Evolutionary conservation across 2,888 invertebrate species (phyloP).

Genomic region (Drosophila cognata): DNA sequence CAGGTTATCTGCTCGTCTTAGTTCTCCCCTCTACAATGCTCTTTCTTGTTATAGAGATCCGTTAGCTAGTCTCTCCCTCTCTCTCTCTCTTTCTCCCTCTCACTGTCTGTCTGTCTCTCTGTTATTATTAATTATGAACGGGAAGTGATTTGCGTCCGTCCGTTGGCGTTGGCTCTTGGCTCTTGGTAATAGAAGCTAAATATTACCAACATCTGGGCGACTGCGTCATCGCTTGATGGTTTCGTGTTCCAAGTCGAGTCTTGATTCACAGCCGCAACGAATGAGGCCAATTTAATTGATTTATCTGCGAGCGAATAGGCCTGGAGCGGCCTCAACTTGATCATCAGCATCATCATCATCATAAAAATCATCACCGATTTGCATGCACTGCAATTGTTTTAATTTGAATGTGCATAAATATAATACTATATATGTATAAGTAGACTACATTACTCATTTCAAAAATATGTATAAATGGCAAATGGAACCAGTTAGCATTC

Average conservation of each 20-base stretch:
- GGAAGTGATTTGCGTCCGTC: constrained; percentile 36
- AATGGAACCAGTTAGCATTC: not conserved
- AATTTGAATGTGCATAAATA: constrained; percentile 12
- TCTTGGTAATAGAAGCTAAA: constrained; percentile 37
- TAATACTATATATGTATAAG: not conserved
- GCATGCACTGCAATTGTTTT: constrained; percentile 21
- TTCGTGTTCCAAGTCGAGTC: constrained; percentile 15
- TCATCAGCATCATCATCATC: not conserved
- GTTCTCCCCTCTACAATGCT: not conserved
- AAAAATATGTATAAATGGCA: not conserved
- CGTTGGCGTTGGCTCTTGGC: constrained; percentile 28
- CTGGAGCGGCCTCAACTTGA: constrained; percentile 16
- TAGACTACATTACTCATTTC: not conserved
- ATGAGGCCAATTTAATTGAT: constrained; percentile 58
- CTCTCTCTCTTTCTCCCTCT: not conserved
- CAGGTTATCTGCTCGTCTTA: not conserved
- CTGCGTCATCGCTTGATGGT: constrained; percentile 43
- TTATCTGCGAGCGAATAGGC: constrained; percentile 29
- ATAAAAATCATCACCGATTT: constrained; percentile 31
- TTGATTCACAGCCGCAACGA: constrained; percentile 43
- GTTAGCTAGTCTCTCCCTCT: constrained; percentile 23
- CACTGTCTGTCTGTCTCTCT: constrained; percentile 5
- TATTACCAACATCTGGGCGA: constrained; percentile 37
- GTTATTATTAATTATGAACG: constrained; percentile 67
- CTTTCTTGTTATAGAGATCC: constrained; percentile 9